phyloP scores from a whole-genome alignment of 2,797 vertebrate genomes.

The Hafferia zeledoni region DNA sequence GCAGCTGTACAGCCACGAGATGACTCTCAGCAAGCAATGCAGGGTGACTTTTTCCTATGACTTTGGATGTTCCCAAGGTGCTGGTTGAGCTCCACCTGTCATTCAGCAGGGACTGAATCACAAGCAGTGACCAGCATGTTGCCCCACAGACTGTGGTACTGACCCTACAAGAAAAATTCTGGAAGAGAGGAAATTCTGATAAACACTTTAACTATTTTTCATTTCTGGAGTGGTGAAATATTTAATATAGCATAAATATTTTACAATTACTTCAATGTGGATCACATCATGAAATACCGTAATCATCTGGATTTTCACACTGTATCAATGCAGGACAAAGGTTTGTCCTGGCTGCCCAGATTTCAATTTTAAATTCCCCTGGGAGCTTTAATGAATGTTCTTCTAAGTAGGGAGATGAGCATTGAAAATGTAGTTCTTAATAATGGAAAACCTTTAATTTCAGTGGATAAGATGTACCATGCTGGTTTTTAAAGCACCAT shows the following conservation, averaged over 20 bases:
- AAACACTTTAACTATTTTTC: neutral
- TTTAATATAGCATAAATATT: neutral
- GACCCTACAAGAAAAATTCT: neutral
- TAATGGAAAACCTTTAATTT: neutral
- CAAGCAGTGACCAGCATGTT: accelerated
- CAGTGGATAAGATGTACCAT: neutral
- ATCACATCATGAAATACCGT: neutral
- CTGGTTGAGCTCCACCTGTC: neutral
- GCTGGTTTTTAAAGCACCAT: neutral
- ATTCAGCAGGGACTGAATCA: neutral
- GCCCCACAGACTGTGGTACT: neutral
- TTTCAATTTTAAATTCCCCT: neutral
- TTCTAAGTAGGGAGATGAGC: neutral
- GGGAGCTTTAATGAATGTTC: neutral
- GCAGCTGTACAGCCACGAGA: neutral
- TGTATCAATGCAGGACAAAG: neutral
- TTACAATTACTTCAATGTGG: neutral
- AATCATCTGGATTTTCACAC: neutral
- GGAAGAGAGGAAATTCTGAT: neutral
- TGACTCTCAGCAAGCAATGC: neutral
- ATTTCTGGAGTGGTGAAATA: neutral
- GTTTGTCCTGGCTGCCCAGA: neutral
- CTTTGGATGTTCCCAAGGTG: accelerated
- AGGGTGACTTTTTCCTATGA: neutral
- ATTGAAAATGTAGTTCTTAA: neutral